Conservation (phyloP, 2,797 vertebrate species). For the Hyperoplus immaculatus region DNA sequence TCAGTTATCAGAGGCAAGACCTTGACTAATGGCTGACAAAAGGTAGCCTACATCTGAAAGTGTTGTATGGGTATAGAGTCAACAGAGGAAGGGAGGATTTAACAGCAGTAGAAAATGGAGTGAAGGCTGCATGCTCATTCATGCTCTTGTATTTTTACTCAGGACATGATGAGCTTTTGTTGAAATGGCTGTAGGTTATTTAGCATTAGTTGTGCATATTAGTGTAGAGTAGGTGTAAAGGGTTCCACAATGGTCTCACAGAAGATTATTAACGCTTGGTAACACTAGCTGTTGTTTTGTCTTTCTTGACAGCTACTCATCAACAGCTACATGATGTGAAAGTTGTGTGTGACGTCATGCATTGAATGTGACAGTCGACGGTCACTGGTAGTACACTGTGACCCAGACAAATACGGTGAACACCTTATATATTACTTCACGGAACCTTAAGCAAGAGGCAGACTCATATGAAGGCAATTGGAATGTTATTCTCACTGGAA, state of each 20-base stretch:
- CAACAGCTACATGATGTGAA: conserved; percentile 5
- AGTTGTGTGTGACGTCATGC: not conserved
- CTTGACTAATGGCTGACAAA: not conserved
- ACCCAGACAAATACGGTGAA: not conserved
- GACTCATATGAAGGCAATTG: not conserved
- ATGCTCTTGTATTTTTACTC: not conserved
- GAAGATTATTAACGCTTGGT: not conserved
- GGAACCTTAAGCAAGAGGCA: not conserved
- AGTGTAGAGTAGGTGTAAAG: not conserved
- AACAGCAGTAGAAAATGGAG: not conserved
- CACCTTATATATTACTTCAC: not conserved
- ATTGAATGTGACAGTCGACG: not conserved
- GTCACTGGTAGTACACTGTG: not conserved
- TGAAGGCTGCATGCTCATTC: not conserved
- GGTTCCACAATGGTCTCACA: conserved; percentile 1
- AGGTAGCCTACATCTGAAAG: not conserved
- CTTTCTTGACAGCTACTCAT: conserved; percentile 13
- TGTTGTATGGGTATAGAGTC: not conserved
- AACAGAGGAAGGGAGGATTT: not conserved
- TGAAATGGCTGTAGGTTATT: not conserved
- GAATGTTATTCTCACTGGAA: not conserved
- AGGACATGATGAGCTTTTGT: not conserved
- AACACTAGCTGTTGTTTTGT: not conserved
- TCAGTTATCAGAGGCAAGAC: not conserved
- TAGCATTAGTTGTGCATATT: not conserved